Percentiles rank a stretch among this genome's conserved stretches.
Evolutionary conservation across 2,113 vertebrate genomes (phyloP).

Genomic region (Bettongia penicillata): DNA sequence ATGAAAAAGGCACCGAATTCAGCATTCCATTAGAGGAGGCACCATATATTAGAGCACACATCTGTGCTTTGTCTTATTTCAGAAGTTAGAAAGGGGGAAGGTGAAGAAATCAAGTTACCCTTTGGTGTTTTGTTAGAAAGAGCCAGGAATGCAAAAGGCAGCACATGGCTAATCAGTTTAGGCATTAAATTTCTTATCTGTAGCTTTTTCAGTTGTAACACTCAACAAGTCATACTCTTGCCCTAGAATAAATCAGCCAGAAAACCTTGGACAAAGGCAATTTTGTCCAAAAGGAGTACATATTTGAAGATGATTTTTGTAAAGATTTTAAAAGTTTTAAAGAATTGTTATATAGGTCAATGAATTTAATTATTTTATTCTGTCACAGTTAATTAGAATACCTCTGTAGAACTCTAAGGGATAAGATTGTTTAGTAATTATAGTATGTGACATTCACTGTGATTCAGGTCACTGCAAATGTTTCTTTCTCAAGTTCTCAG

Average conservation of each 20-base stretch:
- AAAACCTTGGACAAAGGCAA: slow-evolving; percentile 38
- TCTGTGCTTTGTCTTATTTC: slow-evolving; percentile 4
- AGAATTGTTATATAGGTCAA: not conserved
- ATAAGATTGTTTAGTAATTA: not conserved
- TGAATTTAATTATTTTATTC: not conserved
- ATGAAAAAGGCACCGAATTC: not conserved
- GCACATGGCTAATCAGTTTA: not conserved
- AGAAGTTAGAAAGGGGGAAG: not conserved
- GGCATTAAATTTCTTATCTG: not conserved
- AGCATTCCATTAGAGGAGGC: not conserved
- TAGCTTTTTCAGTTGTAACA: not conserved
- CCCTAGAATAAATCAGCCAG: slow-evolving; percentile 28
- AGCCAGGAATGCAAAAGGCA: slow-evolving; percentile 21
- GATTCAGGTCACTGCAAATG: not conserved
- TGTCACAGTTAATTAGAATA: not conserved
- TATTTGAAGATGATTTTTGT: not conserved
- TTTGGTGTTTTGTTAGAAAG: not conserved
- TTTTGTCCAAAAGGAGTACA: not conserved
- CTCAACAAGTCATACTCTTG: not conserved
- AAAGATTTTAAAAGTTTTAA: not conserved
- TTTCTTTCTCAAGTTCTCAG: not conserved
- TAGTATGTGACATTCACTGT: slow-evolving; percentile 12
- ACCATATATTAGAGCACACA: not conserved
- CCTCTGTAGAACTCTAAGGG: not conserved
- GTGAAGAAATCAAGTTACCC: not conserved